These are phyloP conservation scores for Dipodomys ordii DNA, from an alignment of 2,113 vertebrate species.

Conservation along the genomic window DNA sequence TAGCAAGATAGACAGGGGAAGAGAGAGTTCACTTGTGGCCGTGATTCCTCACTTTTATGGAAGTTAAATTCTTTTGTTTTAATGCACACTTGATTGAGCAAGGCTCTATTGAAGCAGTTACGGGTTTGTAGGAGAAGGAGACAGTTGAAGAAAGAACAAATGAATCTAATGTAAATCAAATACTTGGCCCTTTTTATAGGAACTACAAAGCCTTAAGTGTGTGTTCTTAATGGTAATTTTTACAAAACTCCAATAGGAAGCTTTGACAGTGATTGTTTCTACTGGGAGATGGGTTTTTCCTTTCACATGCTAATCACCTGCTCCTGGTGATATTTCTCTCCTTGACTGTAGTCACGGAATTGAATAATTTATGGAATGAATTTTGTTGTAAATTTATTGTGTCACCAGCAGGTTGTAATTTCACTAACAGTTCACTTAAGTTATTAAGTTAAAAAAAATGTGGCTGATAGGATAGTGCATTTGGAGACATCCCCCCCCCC, in stretches of 20 bases:
- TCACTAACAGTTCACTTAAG: slow-evolving; percentile 93
- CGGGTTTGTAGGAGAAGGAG: slow-evolving; percentile 84
- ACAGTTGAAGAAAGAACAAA: slow-evolving; percentile 91
- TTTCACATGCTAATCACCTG: slow-evolving; percentile 93
- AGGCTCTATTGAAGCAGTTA: slow-evolving; percentile 87
- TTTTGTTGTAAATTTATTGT: slow-evolving; percentile 93
- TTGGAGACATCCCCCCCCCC: slow-evolving; percentile 78
- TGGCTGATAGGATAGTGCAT: slow-evolving; percentile 85
- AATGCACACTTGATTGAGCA: slow-evolving; percentile 89
- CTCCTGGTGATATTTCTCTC: slow-evolving; percentile 89
- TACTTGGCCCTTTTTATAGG: slow-evolving; percentile 88
- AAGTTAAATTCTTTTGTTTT: slow-evolving; percentile 90
- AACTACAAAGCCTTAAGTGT: slow-evolving; percentile 88
- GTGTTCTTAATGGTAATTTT: slow-evolving; percentile 90
- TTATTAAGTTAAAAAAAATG: slow-evolving; percentile 91
- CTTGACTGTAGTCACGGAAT: slow-evolving; percentile 88
- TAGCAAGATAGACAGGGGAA: slow-evolving; percentile 53
- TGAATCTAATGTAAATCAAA: slow-evolving; percentile 91
- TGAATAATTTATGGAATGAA: slow-evolving; percentile 94
- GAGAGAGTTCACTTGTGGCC: slow-evolving; percentile 81
- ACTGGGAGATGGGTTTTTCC: slow-evolving; percentile 88
- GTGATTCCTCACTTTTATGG: slow-evolving; percentile 90
- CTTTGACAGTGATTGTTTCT: slow-evolving; percentile 91
- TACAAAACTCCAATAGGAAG: slow-evolving; percentile 88
- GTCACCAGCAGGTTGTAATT: slow-evolving; percentile 94